Evolutionary conservation across 2,797 vertebrate genomes (phyloP).

Genomic region (Arvicola amphibius): DNA sequence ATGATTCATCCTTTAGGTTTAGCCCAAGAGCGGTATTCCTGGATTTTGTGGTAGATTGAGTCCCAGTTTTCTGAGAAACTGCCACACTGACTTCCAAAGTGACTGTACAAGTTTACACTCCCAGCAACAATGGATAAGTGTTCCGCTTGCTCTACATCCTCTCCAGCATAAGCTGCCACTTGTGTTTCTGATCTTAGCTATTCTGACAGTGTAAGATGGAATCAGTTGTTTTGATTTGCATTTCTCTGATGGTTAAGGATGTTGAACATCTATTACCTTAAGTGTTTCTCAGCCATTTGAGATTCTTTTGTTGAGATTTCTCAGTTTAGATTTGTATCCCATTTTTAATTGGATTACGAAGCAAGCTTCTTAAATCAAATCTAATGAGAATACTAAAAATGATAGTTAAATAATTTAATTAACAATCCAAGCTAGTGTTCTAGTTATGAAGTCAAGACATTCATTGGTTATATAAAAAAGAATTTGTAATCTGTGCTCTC

Average conservation of each 20-base stretch:
- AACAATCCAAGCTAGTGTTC: constrained; percentile 13
- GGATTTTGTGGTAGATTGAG: background rate
- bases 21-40: background rate
- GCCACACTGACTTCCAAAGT: background rate
- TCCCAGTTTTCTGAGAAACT: background rate
- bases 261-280: background rate
- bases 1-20: background rate
- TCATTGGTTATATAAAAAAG: background rate
- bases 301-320: background rate
- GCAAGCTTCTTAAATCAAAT: background rate
- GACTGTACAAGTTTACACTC: background rate
- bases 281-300: background rate
- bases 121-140: background rate
- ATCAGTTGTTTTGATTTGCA: background rate
- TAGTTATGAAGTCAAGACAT: background rate
- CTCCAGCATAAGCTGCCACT: background rate
- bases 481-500: background rate
- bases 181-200: background rate
- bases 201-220: background rate
- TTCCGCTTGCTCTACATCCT: background rate
- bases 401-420: constrained; percentile 21
- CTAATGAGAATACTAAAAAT: constrained; percentile 21
- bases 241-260: background rate
- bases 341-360: background rate
- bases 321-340: background rate